These are phyloP conservation scores for Oryzias javanicus DNA, from an alignment of 2,113 vertebrate genomes.

Conservation along the genomic window DNA sequence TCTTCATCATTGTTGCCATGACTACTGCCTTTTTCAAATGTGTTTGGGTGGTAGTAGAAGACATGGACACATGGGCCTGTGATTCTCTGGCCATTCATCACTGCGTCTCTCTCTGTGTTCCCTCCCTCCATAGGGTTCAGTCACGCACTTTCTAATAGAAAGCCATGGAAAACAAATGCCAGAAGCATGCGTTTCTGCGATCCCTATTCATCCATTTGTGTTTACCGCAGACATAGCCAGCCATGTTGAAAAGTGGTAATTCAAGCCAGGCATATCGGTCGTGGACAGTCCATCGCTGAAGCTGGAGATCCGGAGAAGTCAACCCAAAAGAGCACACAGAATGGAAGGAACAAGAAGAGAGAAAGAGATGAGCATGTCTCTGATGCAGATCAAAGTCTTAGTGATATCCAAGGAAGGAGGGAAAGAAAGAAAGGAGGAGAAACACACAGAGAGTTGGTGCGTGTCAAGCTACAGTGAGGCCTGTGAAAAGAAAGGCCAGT, in stretches of 20 bases:
- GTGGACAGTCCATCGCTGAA: background rate
- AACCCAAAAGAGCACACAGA: slow-evolving; percentile 23
- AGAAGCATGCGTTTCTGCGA: background rate
- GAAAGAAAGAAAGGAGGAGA: slow-evolving; percentile 39
- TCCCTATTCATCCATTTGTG: background rate
- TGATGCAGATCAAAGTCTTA: slow-evolving; percentile 71
- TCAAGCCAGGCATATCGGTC: background rate
- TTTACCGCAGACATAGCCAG: background rate
- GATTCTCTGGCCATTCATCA: slow-evolving; percentile 37
- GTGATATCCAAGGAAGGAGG: slow-evolving; percentile 52
- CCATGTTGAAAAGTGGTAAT: slow-evolving; percentile 5
- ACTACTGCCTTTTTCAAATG: slow-evolving; percentile 44
- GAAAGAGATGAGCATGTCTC: slow-evolving; percentile 45
- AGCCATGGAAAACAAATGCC: slow-evolving; percentile 12
- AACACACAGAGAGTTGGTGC: slow-evolving; percentile 25
- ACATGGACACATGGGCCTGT: slow-evolving; percentile 42
- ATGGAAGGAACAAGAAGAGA: slow-evolving; percentile 48
- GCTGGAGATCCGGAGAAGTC: background rate
- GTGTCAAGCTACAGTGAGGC: slow-evolving; percentile 27
- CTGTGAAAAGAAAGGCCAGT: slow-evolving; percentile 58
- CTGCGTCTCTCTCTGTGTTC: slow-evolving; percentile 12
- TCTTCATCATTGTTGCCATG: slow-evolving; percentile 60
- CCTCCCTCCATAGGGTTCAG: slow-evolving; percentile 44
- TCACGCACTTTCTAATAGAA: slow-evolving; percentile 28
- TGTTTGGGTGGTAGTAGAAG: slow-evolving; percentile 22